Conservation (phyloP, 2,797 vertebrate species). For the Bradypodion ventrale region DNA sequence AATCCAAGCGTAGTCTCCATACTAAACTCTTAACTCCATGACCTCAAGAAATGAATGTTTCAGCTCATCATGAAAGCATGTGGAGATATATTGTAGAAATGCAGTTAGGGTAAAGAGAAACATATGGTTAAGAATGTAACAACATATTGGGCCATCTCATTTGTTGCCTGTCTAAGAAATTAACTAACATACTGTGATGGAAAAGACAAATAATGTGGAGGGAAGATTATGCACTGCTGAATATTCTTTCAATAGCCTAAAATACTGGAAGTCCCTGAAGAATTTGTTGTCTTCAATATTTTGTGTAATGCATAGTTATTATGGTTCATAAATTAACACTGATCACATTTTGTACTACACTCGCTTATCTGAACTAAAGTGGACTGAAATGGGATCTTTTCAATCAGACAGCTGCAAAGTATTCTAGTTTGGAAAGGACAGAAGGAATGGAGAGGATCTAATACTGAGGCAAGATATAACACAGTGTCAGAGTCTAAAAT, state of each 20-base stretch:
- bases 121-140: neutral
- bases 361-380: too few species aligned
- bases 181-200: neutral
- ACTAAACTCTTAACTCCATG: constrained; percentile 26
- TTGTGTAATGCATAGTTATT: too few species aligned
- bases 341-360: too few species aligned
- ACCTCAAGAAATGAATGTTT: constrained; percentile 13
- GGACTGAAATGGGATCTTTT: too few species aligned
- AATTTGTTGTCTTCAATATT: too few species aligned
- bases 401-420: too few species aligned
- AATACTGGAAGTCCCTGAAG: neutral
- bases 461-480: too few species aligned
- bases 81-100: neutral
- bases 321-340: too few species aligned
- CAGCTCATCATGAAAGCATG: constrained; percentile 3
- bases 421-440: too few species aligned
- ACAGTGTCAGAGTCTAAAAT: too few species aligned
- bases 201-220: neutral
- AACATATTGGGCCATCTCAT: too few species aligned
- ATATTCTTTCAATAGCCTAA: neutral
- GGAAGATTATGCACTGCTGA: neutral
- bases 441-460: too few species aligned
- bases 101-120: neutral
- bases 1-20: constrained; percentile 33
- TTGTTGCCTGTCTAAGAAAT: neutral